Evolutionary conservation across 37 sponge, comb jelly and placozoan genomes (phyloP).

Genomic region (Spongia lamella): DNA sequence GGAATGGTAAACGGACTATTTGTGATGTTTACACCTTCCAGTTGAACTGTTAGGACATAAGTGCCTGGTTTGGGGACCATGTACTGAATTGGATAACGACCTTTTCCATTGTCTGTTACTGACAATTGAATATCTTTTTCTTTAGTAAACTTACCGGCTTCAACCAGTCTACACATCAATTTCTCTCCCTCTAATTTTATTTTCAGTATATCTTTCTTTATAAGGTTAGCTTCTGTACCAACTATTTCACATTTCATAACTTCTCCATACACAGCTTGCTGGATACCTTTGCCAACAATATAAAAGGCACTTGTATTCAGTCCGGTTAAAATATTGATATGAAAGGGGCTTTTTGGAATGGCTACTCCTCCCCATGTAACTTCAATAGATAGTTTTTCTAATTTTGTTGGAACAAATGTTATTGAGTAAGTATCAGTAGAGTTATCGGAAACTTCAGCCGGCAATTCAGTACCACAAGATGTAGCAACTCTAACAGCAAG

Average conservation of each 20-base stretch:
- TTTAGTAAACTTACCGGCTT: too few relatives aligned
- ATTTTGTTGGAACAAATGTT: conserved; percentile 35
- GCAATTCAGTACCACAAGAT: too few relatives aligned
- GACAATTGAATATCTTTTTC: too few relatives aligned
- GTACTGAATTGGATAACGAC: conserved; percentile 18
- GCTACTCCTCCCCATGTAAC: conserved; percentile 40
- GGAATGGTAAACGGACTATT: conserved; percentile 40
- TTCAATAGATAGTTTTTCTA: conserved; percentile 41
- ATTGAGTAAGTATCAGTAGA: conserved; percentile 12
- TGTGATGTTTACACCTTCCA: conserved; percentile 33
- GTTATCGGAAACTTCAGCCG: too few relatives aligned
- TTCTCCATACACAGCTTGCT: conserved; percentile 58
- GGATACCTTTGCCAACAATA: conserved; percentile 76
- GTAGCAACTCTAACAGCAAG: conserved; percentile 40
- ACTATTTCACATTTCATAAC: conserved; percentile 65
- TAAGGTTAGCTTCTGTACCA: conserved; percentile 53
- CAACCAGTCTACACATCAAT: too few relatives aligned
- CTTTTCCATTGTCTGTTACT: conserved; percentile 2
- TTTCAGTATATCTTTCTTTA: conserved; percentile 60
- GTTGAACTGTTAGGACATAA: not conserved
- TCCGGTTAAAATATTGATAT: conserved; percentile 40
- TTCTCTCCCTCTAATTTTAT: conserved; percentile 54
- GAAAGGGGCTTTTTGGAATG: conserved; percentile 78
- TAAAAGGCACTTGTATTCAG: conserved; percentile 46
- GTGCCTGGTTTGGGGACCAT: conserved; percentile 23